Conservation (phyloP, 1,140 invertebrate genomes). For the Batillaria attramentaria region DNA sequence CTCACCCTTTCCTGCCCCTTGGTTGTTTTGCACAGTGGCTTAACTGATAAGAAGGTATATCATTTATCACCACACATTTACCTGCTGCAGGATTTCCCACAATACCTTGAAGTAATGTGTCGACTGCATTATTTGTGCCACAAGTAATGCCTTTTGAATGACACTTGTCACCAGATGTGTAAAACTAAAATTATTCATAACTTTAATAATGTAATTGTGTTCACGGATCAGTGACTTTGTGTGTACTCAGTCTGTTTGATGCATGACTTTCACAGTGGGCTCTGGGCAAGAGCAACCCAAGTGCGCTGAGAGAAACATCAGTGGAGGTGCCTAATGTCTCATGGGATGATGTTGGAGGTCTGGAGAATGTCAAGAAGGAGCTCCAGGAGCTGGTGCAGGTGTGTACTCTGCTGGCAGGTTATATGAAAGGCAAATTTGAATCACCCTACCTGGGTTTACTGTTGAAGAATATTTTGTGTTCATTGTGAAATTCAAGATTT, state of each 20-base stretch:
- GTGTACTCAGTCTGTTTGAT: background rate
- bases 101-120: no score
- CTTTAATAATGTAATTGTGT: no score
- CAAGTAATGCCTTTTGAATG: no score
- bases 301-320: conserved; percentile 96
- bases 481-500: no score
- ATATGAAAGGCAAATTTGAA: background rate
- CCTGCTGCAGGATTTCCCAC: no score
- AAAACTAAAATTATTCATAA: no score
- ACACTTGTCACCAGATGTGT: no score
- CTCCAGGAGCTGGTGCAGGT: conserved; percentile 95
- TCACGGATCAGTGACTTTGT: background rate
- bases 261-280: conserved; percentile 82
- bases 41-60: background rate
- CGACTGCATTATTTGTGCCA: no score
- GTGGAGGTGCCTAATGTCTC: conserved; percentile 98
- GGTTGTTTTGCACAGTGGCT: background rate
- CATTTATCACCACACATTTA: no score
- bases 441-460: no score
- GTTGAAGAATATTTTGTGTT: no score
- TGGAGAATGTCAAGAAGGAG: conserved; percentile 97
- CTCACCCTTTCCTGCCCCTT: conserved; percentile 5
- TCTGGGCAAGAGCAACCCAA: conserved; percentile 97
- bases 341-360: conserved; percentile 98
- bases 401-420: conserved; percentile 32